phyloP scores from a whole-genome alignment of 2,113 vertebrate species.

The Otis tarda region DNA sequence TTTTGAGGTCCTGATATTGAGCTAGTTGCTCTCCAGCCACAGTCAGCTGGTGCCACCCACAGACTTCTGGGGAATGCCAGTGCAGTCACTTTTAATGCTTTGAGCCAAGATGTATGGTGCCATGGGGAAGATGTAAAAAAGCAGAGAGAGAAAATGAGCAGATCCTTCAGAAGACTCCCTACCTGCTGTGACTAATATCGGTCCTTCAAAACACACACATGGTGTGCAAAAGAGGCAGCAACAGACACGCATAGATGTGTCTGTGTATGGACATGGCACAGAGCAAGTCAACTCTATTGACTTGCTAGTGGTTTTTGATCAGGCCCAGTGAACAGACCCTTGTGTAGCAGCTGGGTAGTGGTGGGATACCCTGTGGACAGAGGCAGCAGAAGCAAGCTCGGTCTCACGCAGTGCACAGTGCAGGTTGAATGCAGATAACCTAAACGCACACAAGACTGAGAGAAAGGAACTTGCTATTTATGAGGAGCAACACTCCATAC shows the following conservation, averaged over 20 bases:
- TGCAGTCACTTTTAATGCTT: fast-evolving
- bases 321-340: neutral
- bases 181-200: neutral
- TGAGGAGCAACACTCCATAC: neutral
- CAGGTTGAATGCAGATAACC: neutral
- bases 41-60: neutral
- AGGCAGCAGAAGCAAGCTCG: neutral
- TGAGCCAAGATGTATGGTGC: fast-evolving
- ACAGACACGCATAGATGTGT: fast-evolving
- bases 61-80: neutral
- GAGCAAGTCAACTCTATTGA: neutral
- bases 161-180: neutral
- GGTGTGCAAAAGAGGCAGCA: neutral
- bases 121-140: neutral
- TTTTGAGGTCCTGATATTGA: neutral
- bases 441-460: fast-evolving
- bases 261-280: neutral
- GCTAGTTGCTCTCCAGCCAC: neutral
- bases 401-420: neutral
- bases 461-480: neutral
- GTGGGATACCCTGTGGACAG: neutral
- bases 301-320: neutral
- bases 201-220: neutral
- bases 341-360: neutral
- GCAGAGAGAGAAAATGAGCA: neutral